Conservation (phyloP, 2,113 vertebrate genomes). For the Dunckerocampus dactyliophorus region DNA sequence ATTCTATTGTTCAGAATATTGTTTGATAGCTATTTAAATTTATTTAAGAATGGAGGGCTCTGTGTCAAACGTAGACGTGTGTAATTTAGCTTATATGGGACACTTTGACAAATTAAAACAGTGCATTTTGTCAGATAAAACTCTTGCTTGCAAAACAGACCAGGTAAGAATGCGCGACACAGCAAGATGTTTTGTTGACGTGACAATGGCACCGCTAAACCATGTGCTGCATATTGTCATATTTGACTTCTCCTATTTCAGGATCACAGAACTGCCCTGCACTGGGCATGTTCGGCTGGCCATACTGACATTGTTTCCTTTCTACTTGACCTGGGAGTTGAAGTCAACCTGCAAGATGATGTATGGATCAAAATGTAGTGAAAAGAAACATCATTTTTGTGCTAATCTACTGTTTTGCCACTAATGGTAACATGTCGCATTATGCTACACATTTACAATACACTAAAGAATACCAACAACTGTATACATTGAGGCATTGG, state of each 20-base stretch:
- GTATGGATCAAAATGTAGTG: constrained; percentile 56
- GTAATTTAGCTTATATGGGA: constrained; percentile 85
- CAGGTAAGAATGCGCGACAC: constrained; percentile 75
- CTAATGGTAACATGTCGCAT: not conserved
- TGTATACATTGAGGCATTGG: no score
- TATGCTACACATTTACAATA: not conserved
- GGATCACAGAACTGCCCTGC: constrained; percentile 86
- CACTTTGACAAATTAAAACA: constrained; percentile 80
- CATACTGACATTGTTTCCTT: constrained; percentile 83
- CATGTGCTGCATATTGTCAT: not conserved
- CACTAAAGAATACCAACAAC: not conserved
- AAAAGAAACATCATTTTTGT: not conserved
- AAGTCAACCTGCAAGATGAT: constrained; percentile 87
- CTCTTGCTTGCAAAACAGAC: constrained; percentile 80
- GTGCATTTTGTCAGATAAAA: constrained; percentile 76
- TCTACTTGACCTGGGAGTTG: constrained; percentile 82
- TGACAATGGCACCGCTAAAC: not conserved
- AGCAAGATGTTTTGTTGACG: constrained; percentile 2
- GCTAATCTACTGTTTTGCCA: not conserved
- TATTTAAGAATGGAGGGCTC: constrained; percentile 71
- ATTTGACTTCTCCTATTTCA: constrained; percentile 31
- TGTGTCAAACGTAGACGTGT: constrained; percentile 85
- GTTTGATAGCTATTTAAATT: not conserved
- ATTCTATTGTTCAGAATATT: not conserved
- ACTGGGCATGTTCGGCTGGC: constrained; percentile 96